Evolutionary conservation across 2,888 invertebrate species (phyloP).

Genomic region (Eupithecia centaureata): DNA sequence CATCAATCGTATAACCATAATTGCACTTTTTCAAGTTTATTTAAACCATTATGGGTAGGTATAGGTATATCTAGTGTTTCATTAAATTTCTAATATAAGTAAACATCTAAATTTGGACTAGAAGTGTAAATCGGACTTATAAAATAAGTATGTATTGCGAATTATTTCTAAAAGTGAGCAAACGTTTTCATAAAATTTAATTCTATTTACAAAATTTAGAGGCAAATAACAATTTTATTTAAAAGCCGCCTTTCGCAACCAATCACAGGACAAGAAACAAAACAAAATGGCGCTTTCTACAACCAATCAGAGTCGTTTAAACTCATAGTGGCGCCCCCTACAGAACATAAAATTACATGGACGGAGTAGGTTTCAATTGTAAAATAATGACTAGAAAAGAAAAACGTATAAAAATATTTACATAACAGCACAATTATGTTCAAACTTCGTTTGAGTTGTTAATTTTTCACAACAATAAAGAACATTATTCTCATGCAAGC

Average conservation of each 20-base stretch:
- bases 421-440: slow-evolving; percentile 5
- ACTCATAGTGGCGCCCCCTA: not conserved
- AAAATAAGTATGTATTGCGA: not conserved
- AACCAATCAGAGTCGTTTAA: slow-evolving; percentile 5
- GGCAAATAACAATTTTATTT: slow-evolving; percentile 6
- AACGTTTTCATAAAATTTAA: slow-evolving; percentile 13
- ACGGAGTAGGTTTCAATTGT: slow-evolving; percentile 8
- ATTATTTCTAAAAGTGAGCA: slow-evolving; percentile 28
- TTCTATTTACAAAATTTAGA: not conserved
- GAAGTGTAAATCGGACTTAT: slow-evolving; percentile 6
- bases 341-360: not conserved
- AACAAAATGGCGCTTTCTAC: slow-evolving; percentile 14
- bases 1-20: not conserved
- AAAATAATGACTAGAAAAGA: slow-evolving; percentile 28
- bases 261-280: slow-evolving; percentile 4
- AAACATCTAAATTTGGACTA: slow-evolving; percentile 19
- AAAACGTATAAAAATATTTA: slow-evolving; percentile 26
- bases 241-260: not conserved
- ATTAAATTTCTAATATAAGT: not conserved
- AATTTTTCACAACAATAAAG: not conserved
- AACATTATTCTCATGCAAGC: too few species aligned
- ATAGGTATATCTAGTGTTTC: not conserved
- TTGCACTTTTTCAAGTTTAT: not conserved
- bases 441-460: not conserved
- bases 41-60: not conserved